These are phyloP conservation scores for Paragorgia papillata DNA, from an alignment of 92 coral and sea anemone genomes.

Conservation along the genomic window DNA sequence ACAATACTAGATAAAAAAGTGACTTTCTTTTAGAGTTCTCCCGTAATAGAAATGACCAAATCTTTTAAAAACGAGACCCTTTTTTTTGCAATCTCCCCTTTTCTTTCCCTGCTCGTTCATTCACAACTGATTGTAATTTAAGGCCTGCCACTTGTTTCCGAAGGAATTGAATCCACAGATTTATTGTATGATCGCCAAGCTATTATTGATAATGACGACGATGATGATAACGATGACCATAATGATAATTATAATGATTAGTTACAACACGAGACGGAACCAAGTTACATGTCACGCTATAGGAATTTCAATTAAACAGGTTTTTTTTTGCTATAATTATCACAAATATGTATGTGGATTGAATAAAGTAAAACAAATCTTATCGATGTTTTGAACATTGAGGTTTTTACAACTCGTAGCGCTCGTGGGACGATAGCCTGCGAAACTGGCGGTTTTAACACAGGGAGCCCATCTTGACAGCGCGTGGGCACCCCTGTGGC, in stretches of 20 bases:
- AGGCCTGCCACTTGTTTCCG: not conserved
- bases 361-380: slow-evolving; percentile 18
- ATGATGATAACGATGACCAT: too few relatives aligned
- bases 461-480: too few relatives aligned
- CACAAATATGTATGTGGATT: slow-evolving; percentile 32
- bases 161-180: not conserved
- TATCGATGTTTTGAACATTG: not conserved
- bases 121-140: not conserved
- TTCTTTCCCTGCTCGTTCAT: not conserved
- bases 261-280: not conserved
- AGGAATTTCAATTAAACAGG: slow-evolving; percentile 31
- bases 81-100: not conserved
- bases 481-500: too few relatives aligned
- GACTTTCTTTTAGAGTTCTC: not conserved
- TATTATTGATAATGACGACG: not conserved
- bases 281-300: not conserved
- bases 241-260: too few relatives aligned
- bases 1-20: slow-evolving; percentile 20
- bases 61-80: slow-evolving; percentile 7
- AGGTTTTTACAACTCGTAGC: too few relatives aligned
- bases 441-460: too few relatives aligned
- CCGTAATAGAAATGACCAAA: slow-evolving; percentile 29
- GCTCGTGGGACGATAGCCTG: too few relatives aligned
- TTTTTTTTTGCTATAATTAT: slow-evolving; percentile 36
- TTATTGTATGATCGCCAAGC: not conserved